Evolutionary conservation across 2,797 vertebrate genomes (phyloP).

Genomic region (Acropternis orthonyx): DNA sequence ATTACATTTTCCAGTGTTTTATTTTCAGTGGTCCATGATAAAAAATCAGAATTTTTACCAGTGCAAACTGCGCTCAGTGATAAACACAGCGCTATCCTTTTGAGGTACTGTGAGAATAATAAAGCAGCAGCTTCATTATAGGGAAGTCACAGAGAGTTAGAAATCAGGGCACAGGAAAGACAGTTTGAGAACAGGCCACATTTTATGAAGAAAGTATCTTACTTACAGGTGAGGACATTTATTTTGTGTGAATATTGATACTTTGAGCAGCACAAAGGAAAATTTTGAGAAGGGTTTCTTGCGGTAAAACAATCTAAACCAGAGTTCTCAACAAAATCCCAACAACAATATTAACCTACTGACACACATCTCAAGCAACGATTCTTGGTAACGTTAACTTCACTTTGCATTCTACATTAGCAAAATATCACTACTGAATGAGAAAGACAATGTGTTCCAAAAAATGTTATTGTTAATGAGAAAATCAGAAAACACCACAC

Average conservation of each 20-base stretch:
- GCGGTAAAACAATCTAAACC: not conserved
- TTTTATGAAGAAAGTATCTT: constrained; percentile 10
- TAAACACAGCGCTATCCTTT: constrained; percentile 9
- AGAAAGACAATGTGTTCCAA: constrained; percentile 30
- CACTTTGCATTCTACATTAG: not conserved
- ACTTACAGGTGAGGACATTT: constrained; percentile 1
- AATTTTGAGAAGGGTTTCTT: not conserved
- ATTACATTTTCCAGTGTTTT: constrained; percentile 54
- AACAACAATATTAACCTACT: not conserved
- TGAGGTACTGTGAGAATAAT: not conserved
- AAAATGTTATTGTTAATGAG: constrained; percentile 57
- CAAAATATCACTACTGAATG: not conserved
- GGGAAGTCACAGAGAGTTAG: not conserved
- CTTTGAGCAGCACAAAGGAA: not conserved
- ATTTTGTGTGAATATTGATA: not conserved
- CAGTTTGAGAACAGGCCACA: not conserved
- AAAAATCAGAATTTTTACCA: constrained; percentile 13
- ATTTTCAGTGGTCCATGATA: constrained; percentile 34
- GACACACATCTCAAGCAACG: not conserved
- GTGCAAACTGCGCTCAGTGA: not conserved
- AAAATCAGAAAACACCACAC: constrained; percentile 42
- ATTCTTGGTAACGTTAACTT: not conserved
- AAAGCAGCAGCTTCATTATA: not conserved
- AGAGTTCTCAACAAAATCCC: not conserved
- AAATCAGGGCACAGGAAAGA: constrained; percentile 1